A percentile compares a stretch with the other conserved stretches of the same genome.
Evolutionary conservation across 2,113 vertebrate species (phyloP).

Genomic region (Strix aluco): DNA sequence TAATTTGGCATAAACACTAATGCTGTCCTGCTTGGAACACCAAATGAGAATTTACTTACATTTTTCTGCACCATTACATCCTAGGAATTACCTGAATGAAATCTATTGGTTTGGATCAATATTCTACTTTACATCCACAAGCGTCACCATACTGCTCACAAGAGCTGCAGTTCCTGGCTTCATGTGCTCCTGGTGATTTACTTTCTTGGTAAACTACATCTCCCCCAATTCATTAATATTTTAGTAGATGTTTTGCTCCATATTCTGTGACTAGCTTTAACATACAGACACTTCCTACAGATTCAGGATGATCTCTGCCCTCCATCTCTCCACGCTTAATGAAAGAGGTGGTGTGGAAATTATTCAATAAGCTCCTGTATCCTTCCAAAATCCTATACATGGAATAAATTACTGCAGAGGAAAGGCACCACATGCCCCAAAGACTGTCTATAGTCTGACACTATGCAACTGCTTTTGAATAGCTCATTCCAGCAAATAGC

Average conservation of each 20-base stretch:
- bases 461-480: neutral
- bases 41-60: neutral
- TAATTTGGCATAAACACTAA: neutral
- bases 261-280: neutral
- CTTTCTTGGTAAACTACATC: neutral
- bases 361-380: neutral
- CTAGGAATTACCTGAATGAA: neutral
- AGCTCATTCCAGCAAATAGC: neutral
- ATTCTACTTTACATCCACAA: neutral
- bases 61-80: constrained; percentile 14
- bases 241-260: neutral
- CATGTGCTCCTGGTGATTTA: neutral
- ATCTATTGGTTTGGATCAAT: neutral
- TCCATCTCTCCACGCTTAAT: neutral
- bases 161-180: neutral
- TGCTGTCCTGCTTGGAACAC: neutral
- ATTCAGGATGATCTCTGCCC: constrained; percentile 19
- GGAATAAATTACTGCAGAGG: neutral
- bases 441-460: neutral
- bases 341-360: neutral
- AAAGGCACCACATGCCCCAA: neutral
- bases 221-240: neutral
- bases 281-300: neutral
- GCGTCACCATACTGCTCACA: neutral
- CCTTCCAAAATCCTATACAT: neutral